A percentile compares a stretch with the other conserved stretches of the same genome.
Evolutionary conservation across 2,888 invertebrate genomes (phyloP).

Genomic region (Gymnocheta viridis): DNA sequence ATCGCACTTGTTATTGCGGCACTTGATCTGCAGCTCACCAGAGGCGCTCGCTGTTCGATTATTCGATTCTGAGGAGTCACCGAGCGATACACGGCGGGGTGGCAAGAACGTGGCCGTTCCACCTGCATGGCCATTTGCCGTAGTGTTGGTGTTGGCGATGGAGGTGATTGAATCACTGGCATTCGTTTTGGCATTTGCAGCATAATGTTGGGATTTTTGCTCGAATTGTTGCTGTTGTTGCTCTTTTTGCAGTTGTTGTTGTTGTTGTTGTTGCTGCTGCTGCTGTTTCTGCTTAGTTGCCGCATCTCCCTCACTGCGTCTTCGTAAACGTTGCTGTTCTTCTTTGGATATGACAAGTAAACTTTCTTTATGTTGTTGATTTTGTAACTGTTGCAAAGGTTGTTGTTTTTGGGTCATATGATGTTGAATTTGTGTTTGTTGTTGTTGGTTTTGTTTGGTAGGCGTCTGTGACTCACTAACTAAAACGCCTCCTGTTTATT

Average conservation of each 20-base stretch:
- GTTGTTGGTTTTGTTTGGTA: conserved; percentile 65
- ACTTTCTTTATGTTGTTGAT: conserved; percentile 73
- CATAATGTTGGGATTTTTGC: conserved; percentile 63
- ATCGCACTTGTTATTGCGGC: conserved; percentile 91
- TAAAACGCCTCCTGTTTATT: conserved; percentile 75
- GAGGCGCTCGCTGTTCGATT: conserved; percentile 77
- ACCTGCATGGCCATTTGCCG: conserved; percentile 65
- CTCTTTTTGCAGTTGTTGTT: conserved; percentile 67
- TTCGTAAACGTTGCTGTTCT: conserved; percentile 82
- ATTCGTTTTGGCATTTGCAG: conserved; percentile 66
- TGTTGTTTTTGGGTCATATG: conserved; percentile 71
- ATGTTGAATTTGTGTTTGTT: conserved; percentile 70
- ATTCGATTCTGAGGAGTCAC: conserved; percentile 83
- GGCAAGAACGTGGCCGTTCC: conserved; percentile 70
- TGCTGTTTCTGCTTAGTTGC: conserved; percentile 77
- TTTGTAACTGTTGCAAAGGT: conserved; percentile 72
- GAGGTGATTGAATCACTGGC: conserved; percentile 67
- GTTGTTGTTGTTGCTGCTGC: conserved; percentile 71
- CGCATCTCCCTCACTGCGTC: conserved; percentile 86
- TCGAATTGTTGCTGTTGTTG: conserved; percentile 70
- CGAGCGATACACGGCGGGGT: conserved; percentile 85
- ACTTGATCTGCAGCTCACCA: conserved; percentile 84
- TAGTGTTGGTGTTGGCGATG: conserved; percentile 66
- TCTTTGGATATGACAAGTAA: conserved; percentile 75
- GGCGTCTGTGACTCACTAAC: conserved; percentile 75